Percentiles rank a stretch among this genome's conserved stretches.
phyloP scores from a whole-genome alignment of 2,797 vertebrate species.

The Rousettus madagascariensis region DNA sequence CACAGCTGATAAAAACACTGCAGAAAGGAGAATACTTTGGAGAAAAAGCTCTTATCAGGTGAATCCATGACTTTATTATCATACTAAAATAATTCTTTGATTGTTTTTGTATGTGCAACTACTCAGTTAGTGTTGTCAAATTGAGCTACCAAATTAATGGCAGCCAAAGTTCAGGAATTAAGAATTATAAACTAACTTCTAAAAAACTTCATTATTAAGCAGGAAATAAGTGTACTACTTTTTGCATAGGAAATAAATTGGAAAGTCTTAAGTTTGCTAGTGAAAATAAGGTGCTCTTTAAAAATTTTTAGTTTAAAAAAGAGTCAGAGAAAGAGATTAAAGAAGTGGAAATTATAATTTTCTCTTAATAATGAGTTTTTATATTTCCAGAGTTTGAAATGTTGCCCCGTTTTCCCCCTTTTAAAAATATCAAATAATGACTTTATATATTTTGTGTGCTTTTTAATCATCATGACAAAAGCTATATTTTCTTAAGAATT shows the following conservation, averaged over 20 bases:
- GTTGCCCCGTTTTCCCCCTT: background rate
- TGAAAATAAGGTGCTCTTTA: background rate
- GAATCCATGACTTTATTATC: background rate
- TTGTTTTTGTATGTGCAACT: background rate
- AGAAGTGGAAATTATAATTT: background rate
- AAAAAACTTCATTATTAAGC: background rate
- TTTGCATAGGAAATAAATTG: background rate
- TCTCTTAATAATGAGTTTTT: background rate
- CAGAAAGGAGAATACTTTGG: conserved; percentile 95
- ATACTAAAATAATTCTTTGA: background rate
- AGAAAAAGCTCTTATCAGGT: conserved; percentile 97
- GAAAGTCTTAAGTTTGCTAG: background rate
- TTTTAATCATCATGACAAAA: conserved; percentile 42
- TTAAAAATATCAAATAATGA: background rate
- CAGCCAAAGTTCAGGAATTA: background rate
- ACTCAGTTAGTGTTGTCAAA: background rate
- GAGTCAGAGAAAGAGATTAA: background rate
- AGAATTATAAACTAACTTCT: background rate
- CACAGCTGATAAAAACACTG: conserved; percentile 93
- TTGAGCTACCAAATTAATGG: background rate
- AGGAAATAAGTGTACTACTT: background rate
- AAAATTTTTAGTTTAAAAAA: background rate
- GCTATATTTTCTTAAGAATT: background rate
- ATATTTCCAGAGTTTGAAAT: background rate
- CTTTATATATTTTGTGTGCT: background rate